Conservation (phyloP, 2,113 vertebrate genomes). For the Trogon melanurus region DNA sequence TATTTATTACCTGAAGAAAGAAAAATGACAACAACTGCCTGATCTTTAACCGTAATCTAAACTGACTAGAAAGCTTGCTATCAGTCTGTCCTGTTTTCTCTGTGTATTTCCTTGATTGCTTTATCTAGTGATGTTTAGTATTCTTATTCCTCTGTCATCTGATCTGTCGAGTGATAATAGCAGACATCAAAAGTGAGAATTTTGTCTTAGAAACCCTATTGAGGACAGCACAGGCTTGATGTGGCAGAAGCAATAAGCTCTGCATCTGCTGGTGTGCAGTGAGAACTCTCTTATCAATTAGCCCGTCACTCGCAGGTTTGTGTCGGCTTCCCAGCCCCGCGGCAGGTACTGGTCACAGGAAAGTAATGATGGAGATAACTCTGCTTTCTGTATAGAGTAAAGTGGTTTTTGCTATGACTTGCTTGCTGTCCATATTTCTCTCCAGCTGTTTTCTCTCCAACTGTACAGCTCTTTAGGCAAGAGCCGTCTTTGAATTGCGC, state of each 20-base stretch:
- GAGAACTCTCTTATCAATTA: neutral
- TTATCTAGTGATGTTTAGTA: neutral
- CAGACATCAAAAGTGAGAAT: neutral
- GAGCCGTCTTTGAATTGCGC: neutral
- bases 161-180: neutral
- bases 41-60: neutral
- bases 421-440: neutral
- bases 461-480: neutral
- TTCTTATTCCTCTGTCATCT: neutral
- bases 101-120: neutral
- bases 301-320: rapidly evolving
- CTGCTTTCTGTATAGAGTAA: neutral
- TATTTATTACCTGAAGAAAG: neutral
- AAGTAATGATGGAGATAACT: neutral
- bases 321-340: neutral
- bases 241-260: constrained; percentile 11
- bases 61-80: neutral
- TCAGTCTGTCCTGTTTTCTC: neutral
- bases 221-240: neutral
- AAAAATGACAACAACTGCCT: neutral
- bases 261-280: neutral
- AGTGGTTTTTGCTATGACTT: neutral
- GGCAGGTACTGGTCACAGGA: neutral
- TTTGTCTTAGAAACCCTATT: neutral
- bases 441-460: neutral